Evolutionary conservation across 2,888 invertebrate genomes (phyloP).

Genomic region (Xestoiulus laeticollis): DNA sequence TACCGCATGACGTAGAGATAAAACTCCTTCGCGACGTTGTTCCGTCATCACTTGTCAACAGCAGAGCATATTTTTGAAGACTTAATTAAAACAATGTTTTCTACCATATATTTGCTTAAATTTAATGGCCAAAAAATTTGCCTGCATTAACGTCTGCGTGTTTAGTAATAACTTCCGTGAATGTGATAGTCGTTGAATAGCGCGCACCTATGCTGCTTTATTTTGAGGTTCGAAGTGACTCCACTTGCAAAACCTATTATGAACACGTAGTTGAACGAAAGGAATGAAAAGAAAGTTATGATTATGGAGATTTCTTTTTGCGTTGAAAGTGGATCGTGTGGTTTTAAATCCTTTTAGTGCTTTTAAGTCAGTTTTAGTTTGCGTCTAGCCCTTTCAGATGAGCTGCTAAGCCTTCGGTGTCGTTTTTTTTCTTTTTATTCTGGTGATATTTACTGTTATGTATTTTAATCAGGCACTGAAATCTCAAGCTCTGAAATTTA

Average conservation of each 20-base stretch:
- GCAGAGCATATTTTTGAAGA: not conserved
- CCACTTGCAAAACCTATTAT: not conserved
- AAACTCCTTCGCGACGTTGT: not conserved
- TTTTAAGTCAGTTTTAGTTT: not conserved
- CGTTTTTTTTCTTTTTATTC: not conserved
- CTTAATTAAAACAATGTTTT: not conserved
- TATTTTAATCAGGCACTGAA: not conserved
- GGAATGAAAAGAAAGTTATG: not conserved
- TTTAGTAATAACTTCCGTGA: not conserved
- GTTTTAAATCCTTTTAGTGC: conserved; percentile 12
- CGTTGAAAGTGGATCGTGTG: not conserved
- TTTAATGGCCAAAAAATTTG: not conserved
- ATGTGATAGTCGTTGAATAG: too few species aligned
- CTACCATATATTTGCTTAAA: not conserved
- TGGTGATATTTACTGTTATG: conserved; percentile 12
- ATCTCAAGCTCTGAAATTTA: not conserved
- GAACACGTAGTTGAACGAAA: not conserved
- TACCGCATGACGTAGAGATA: not conserved
- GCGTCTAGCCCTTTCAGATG: not conserved
- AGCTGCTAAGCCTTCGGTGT: not conserved
- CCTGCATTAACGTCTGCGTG: not conserved
- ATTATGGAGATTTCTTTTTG: not conserved
- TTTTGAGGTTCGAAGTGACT: not conserved
- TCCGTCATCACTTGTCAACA: not conserved
- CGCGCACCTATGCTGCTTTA: not conserved